Conservation (phyloP, 2,797 vertebrate genomes). For the Muscicapa comitata region DNA sequence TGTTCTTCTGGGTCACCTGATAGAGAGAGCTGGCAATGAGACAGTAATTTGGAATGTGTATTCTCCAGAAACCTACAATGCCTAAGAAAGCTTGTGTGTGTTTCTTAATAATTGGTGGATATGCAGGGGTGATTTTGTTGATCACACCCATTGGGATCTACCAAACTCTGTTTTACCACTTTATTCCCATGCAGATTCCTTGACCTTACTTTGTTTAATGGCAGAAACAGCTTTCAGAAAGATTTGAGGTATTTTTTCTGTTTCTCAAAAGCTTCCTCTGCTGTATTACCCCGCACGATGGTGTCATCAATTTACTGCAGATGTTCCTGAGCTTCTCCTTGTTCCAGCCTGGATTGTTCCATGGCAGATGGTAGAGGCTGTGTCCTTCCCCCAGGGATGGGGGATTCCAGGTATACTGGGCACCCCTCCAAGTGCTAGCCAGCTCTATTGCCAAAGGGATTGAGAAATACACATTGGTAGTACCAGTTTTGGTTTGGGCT, state of each 20-base stretch:
- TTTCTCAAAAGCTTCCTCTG: not conserved
- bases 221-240: not conserved
- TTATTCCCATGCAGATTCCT: not conserved
- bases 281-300: not conserved
- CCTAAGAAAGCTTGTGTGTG: not conserved
- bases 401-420: not conserved
- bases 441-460: not conserved
- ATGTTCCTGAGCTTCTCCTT: not conserved
- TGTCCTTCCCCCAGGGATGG: not conserved
- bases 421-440: fast-evolving
- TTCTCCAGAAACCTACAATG: not conserved
- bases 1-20: not conserved
- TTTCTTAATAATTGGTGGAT: not conserved
- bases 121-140: not conserved
- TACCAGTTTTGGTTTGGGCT: not conserved
- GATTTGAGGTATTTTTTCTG: not conserved
- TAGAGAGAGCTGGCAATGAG: not conserved
- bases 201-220: not conserved
- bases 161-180: not conserved
- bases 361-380: not conserved
- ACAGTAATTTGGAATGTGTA: not conserved
- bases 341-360: not conserved
- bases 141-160: not conserved
- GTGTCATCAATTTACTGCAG: not conserved
- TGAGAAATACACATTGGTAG: not conserved